Evolutionary conservation across 2,888 invertebrate genomes (phyloP), one percentile per base, ranked within the genome.

Genomic region (Adela reaumurella): DNA sequence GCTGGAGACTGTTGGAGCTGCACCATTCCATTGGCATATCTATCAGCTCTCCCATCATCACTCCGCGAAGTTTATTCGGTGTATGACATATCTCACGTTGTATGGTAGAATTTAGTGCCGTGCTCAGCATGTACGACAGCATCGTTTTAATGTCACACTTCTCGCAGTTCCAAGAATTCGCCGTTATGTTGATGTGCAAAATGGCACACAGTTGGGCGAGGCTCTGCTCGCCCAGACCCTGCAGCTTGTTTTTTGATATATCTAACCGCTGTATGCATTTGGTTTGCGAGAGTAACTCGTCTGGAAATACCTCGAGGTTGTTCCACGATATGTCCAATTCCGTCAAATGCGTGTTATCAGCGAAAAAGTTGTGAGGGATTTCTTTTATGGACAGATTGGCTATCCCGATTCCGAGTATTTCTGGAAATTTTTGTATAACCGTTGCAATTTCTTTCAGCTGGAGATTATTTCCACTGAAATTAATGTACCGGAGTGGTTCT

Each of bases 291-390:
- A 88, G 64, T 45, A 83, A 66, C 57, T 83, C 81, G 28, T 73
- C 73, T 10, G 82, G 83, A 56, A 88, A 74, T 46, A 70, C 74
- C 1, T 69, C 73, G 50, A 92, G 73, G 62, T 84, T 81, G 70
- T 91, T 92, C 61, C 86, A 83, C 28, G 90, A 90, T 58, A 92
- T 69, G 70, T 91, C 90, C 53, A 92, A 72, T 52, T 81, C 80
- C 49, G 81, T 78, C 52, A 92, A 67, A 55, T 83, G 81, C 29
- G 82, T 79, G 55, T 84, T 81, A 56, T 82, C 79, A 1, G 73
- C 81, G 52, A 87, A 79, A 54, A 86, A 74, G 55, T 82, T 81
- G 1, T 73, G 65, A 1, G 86, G 84, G 45, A 87, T 61, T 8
- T 79, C 76, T 4, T 74, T 67, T 43, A 87, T 61, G 5, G 80